These are phyloP conservation scores for Ochlodes sylvanus DNA, from an alignment of 2,888 invertebrate genomes.

Conservation along the genomic window DNA sequence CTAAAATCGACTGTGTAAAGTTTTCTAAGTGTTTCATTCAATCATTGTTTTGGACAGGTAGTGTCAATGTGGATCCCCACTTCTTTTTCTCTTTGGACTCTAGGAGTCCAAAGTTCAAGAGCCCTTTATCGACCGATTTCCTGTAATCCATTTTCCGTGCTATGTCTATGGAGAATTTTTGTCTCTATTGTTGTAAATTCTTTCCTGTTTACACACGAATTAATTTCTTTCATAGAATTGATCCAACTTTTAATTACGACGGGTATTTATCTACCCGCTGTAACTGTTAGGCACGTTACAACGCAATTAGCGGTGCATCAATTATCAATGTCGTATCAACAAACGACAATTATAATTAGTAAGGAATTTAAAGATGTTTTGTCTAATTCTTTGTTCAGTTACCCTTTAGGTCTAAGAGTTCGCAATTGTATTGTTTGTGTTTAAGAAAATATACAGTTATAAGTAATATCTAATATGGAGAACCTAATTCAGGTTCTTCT, in stretches of 20 bases:
- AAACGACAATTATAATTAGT: conserved; percentile 61
- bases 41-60: too few relatives aligned
- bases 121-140: neutral
- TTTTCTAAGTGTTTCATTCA: too few relatives aligned
- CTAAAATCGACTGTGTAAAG: too few relatives aligned
- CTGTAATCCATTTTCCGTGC: conserved; percentile 10
- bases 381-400: conserved; percentile 38
- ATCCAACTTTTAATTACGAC: conserved; percentile 41
- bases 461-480: neutral
- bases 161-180: neutral
- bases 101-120: neutral
- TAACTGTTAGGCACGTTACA: conserved; percentile 53
- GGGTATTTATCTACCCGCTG: conserved; percentile 41
- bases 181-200: conserved; percentile 33
- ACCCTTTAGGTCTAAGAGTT: conserved; percentile 37
- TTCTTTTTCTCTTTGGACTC: too few relatives aligned
- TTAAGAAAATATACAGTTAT: neutral
- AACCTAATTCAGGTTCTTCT: neutral
- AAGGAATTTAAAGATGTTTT: conserved; percentile 50
- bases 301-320: conserved; percentile 63
- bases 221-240: conserved; percentile 43
- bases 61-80: too few relatives aligned
- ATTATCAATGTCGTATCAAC: conserved; percentile 55
- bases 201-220: neutral
- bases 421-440: conserved; percentile 6